Percentiles rank a stretch among this genome's conserved stretches.
These are phyloP conservation scores for Sebastolobus altivelis DNA, from an alignment of 2,797 vertebrate species.

Conservation along the genomic window DNA sequence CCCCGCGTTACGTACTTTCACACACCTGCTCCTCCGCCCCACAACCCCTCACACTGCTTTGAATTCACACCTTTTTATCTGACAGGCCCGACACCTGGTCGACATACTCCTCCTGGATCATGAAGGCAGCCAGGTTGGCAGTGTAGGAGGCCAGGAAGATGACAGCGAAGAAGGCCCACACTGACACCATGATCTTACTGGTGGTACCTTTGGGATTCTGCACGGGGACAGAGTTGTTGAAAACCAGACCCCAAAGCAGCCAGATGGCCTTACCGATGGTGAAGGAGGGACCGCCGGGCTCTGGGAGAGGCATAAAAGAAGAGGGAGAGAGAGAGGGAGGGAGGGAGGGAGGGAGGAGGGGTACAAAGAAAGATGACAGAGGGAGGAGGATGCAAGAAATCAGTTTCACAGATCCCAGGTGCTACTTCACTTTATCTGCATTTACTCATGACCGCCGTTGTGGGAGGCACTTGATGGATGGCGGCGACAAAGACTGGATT, in stretches of 20 bases:
- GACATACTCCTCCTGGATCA: conserved; percentile 99
- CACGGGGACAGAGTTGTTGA: conserved; percentile 99
- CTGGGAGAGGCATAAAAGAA: conserved; percentile 75
- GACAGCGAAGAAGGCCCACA: conserved; percentile 99
- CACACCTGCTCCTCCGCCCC: conserved; percentile 42
- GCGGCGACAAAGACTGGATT: conserved; percentile 36
- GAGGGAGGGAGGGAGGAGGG: not conserved
- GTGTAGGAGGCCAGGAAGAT: conserved; percentile 99
- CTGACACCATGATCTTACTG: conserved; percentile 99
- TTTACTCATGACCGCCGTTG: conserved; percentile 31
- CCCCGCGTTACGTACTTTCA: not conserved
- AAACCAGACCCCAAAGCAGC: conserved; percentile 99
- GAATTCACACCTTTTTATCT: conserved; percentile 95
- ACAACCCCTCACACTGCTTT: conserved; percentile 6
- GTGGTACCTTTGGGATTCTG: conserved; percentile 99
- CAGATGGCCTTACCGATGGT: conserved; percentile 99
- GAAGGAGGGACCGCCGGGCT: conserved; percentile 98
- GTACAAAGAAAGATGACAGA: conserved; percentile 33
- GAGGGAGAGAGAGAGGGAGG: not conserved
- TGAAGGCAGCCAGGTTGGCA: conserved; percentile 99
- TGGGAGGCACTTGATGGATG: conserved; percentile 48
- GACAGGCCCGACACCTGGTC: conserved; percentile 98
- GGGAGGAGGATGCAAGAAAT: conserved; percentile 4
- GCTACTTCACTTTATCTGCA: conserved; percentile 32
- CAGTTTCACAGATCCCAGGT: conserved; percentile 22